Evolutionary conservation across 2,888 invertebrate species (phyloP), one percentile per base, ranked within the genome.

Genomic region (Aphelenchoides bicaudatus): DNA sequence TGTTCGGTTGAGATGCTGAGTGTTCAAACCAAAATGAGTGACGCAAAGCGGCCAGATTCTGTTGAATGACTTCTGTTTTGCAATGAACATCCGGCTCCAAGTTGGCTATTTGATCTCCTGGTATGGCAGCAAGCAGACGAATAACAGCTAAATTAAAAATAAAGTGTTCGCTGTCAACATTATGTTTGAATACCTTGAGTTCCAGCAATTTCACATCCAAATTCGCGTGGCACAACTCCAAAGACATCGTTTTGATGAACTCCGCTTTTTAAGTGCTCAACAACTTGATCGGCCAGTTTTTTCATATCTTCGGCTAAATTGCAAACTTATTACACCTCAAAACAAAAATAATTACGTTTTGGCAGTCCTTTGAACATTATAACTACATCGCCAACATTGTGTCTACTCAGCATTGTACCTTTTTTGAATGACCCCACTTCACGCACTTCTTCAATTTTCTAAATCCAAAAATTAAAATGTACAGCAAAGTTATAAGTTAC

Each of bases 21-120:
- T 94, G 94, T 79, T 94, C 94, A 80, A 94, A 94, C 96, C 96
- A 98, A 28, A 92, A 86, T 59, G 91, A 89, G 81, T 96, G 96
- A 27, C 93, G 85, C 63, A 96, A 91, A 0, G 93, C 91, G 0
- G 91, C 90, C 75, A 93, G 82, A 80, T 94, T 92, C 55, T 89
- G 87, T 81, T 88, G 87, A 83, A 92, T 87, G 39, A 88, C 84
- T 79, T 85, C 86, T 16, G 30, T 23, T 6, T 27, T 71, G 83
- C 83, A 80, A 76, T 87, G 87, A 50, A 87, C 82, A 65, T 91
- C 91, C 0, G 92, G 87, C 79, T 96, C 94, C 53, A 96, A 81
- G 79, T 93, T 93, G 57, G 90, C 86, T 63, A 93, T 84, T 81
- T 96, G 94, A 79, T 90, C 90, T 62, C 91, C 91, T 65, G 94